Percentiles rank a stretch among this genome's conserved stretches.
phyloP scores from a whole-genome alignment of 2,888 invertebrate genomes.

The Tupiocoris notatus region DNA sequence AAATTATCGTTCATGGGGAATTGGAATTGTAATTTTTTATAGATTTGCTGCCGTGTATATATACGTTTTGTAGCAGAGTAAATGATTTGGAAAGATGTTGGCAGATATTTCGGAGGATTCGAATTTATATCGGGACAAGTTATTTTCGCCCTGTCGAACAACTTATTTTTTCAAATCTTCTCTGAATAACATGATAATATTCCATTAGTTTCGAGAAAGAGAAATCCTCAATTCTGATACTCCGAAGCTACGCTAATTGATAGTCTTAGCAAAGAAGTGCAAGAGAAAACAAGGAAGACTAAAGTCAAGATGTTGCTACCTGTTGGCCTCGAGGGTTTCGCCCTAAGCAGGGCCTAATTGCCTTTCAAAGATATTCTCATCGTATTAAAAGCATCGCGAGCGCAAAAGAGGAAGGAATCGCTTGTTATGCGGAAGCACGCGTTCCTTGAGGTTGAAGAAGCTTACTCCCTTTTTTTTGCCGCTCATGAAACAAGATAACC shows the following conservation, averaged over 20 bases:
- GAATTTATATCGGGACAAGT: no score
- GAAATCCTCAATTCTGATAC: background rate
- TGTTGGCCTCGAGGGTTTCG: background rate
- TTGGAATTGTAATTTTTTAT: no score
- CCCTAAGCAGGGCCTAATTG: constrained; percentile 10
- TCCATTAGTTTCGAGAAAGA: background rate
- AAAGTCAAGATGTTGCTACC: constrained; percentile 5
- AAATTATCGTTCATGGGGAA: no score
- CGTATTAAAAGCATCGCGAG: constrained; percentile 6
- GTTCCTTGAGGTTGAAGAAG: background rate
- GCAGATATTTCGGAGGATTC: background rate
- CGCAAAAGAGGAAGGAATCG: background rate
- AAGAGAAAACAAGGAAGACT: background rate
- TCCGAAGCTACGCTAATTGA: background rate
- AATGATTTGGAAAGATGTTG: background rate
- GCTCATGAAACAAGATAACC: constrained; percentile 26
- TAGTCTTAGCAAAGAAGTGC: background rate
- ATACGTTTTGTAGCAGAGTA: background rate
- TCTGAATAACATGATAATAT: no score
- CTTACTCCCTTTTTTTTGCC: background rate
- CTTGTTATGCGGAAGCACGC: constrained; percentile 34
- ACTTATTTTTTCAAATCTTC: no score
- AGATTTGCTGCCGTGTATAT: no score
- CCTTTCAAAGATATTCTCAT: constrained; percentile 19
- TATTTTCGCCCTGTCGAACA: no score